phyloP scores from a whole-genome alignment of 2,888 invertebrate genomes.

The Ophion obscuratus region DNA sequence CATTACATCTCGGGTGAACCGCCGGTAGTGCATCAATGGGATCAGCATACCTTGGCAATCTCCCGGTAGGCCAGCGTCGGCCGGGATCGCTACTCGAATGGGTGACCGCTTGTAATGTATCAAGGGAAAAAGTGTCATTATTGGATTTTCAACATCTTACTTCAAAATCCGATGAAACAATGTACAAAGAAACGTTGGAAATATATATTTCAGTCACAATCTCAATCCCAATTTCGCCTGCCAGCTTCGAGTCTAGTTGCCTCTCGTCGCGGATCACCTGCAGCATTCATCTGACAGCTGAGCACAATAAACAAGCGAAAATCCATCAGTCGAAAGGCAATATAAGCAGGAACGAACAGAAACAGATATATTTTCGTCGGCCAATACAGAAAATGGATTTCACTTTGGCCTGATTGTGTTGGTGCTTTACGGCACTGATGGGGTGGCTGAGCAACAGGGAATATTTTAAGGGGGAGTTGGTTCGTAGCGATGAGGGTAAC shows the following conservation, averaged over 20 bases:
- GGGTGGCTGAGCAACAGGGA: conserved; percentile 2
- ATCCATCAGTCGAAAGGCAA: conserved; percentile 27
- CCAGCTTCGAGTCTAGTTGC: neutral
- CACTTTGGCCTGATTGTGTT: conserved; percentile 60
- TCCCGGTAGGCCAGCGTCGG: neutral
- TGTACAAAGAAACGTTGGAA: neutral
- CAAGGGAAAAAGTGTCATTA: neutral
- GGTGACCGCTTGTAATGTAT: neutral
- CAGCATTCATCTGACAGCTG: neutral
- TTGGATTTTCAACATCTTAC: too few species aligned
- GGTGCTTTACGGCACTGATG: conserved; percentile 16
- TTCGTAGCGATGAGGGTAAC: conserved; percentile 5
- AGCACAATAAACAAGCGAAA: neutral
- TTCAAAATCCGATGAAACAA: neutral
- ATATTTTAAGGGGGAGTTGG: conserved; percentile 36
- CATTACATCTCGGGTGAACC: neutral
- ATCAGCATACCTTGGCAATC: too few species aligned
- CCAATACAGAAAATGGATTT: conserved; percentile 64
- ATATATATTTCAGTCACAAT: neutral
- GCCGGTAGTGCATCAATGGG: too few species aligned
- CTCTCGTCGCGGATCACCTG: neutral
- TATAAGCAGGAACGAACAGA: conserved; percentile 22
- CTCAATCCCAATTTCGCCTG: neutral
- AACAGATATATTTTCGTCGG: conserved; percentile 47
- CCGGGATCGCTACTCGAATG: neutral